Base-by-base conservation (phyloP, 1,140 invertebrate genomes). In the Prorops nasuta region DNA sequence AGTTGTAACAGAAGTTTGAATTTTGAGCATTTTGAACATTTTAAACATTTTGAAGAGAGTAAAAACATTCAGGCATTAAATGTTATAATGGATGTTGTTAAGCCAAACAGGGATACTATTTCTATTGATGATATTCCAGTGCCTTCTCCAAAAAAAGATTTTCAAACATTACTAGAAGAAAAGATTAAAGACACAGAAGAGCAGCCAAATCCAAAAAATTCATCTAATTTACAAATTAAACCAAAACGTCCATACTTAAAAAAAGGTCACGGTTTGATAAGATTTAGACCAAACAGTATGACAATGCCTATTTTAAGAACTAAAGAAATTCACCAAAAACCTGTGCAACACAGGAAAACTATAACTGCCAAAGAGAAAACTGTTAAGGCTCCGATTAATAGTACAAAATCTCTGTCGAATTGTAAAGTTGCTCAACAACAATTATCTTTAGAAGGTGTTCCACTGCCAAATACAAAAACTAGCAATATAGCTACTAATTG, bases 221-320 rank as follows among this genome's bases (percentile, higher is more conserved):
- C n/a, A n/a, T n/a, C n/a, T n/a, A n/a, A n/a, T n/a, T n/a, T n/a
- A n/a, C n/a, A n/a, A n/a, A n/a, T n/a, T n/a, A 56, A 50, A 18
- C 24, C 53, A 15, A 77, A 75, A 45, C 64, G 51, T 31, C 69
- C 76, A 15, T 81, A 77, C 54, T 53, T 80, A 19, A 77, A 52
- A 46, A 79, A 76, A 67, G 79, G 79, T 7, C 58, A 79, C 58
- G 79, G 79, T 19, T 55, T 80, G 10, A 61, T 60, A 0, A 64
- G 78, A 51, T 81, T 69, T 51, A 66, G 44, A 43, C 45, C 56
- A 18, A 57, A 62, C 50, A 14, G 49, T 48, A 32, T 36, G 16
- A 35, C 32, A 40, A 32, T 22, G 15, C 6, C 4, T n/a, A n/a
- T 24, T 14, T 16, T 3, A 15, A 16, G 10, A 19, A 45, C 36